Evolutionary conservation across 2,797 vertebrate species (phyloP), one percentile per base, ranked within the genome.

Genomic region (Vireo griseus): DNA sequence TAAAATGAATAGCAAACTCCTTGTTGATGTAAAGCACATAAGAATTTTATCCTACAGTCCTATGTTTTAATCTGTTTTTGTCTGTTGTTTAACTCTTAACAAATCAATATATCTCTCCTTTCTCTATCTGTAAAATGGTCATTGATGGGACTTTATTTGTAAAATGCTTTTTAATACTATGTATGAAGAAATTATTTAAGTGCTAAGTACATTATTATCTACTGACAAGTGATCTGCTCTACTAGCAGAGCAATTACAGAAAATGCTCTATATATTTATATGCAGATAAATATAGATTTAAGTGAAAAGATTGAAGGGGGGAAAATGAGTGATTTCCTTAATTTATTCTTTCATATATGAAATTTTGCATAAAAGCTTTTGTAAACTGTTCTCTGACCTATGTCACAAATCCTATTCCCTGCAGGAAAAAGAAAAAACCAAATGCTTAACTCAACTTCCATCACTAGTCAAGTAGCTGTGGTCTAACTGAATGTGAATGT

Each of bases 221-320:
- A 50, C 74, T 85, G 78, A 95, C 24, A 85, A 89, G 28, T 79
- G 55, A 79, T 66, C 39, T 76, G 19, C 78, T 92, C 39, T 79
- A 58, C 33, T 85, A 69, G 67, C n/a, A 94, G n/a, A 91, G 42
- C 69, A 95, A 82, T 87, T 91, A 85, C n/a, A 82, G 55, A 87
- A 91, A 82, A 75, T 40, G 12, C 61, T 86, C 18, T 62, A 29
- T 42, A 35, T 68, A 61, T 52, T 94, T 89, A 39, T 68, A 87
- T 73, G 84, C 22, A 82, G 71, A 82, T 48, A 85, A 89, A 82
- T 47, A 39, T 44, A 85, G n/a, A 79, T 79, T 58, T 66, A 89
- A 72, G 33, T 76, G 28, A 82, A 78, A 84, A 72, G 47, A 62
- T 10, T 66, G 31, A 74, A 45, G 19, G 21, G 25, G 17, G 10